A percentile compares a stretch with the other conserved stretches of the same genome.
phyloP scores from a whole-genome alignment of 2,113 vertebrate species.

The Mormoops blainvillei region DNA sequence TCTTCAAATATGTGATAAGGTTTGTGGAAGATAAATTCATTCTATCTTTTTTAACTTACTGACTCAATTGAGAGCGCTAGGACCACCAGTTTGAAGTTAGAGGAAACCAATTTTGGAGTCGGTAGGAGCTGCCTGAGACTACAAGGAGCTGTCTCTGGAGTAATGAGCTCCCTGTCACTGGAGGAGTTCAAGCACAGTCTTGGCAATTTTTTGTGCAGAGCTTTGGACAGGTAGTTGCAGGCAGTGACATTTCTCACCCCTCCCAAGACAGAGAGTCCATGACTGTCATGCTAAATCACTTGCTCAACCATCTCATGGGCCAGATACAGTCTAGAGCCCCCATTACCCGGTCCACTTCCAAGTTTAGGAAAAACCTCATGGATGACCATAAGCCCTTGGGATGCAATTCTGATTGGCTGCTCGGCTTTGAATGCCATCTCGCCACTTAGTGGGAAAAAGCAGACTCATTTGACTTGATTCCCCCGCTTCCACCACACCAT shows the following conservation, averaged over 20 bases:
- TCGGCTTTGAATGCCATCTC: not conserved
- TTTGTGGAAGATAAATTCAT: not conserved
- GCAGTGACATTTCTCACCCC: not conserved
- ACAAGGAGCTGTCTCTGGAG: not conserved
- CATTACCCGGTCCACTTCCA: not conserved
- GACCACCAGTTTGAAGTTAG: not conserved
- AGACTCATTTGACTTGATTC: not conserved
- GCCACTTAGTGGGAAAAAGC: not conserved
- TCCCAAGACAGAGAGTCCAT: not conserved
- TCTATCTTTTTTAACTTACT: not conserved
- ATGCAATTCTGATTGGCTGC: not conserved
- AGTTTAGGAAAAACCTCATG: not conserved
- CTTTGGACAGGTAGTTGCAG: not conserved
- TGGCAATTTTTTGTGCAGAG: not conserved
- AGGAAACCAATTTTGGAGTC: not conserved
- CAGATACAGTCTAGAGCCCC: not conserved
- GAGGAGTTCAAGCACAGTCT: not conserved
- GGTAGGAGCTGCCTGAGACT: not conserved
- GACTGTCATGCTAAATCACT: not conserved
- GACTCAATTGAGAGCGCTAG: not conserved
- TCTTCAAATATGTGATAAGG: not conserved
- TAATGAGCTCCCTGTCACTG: not conserved
- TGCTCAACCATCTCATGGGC: not conserved
- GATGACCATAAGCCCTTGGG: accelerated
- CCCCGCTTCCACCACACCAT: not conserved